Base-by-base conservation (phyloP, 2,888 invertebrate species). In the Cylindroiulus punctatus region DNA sequence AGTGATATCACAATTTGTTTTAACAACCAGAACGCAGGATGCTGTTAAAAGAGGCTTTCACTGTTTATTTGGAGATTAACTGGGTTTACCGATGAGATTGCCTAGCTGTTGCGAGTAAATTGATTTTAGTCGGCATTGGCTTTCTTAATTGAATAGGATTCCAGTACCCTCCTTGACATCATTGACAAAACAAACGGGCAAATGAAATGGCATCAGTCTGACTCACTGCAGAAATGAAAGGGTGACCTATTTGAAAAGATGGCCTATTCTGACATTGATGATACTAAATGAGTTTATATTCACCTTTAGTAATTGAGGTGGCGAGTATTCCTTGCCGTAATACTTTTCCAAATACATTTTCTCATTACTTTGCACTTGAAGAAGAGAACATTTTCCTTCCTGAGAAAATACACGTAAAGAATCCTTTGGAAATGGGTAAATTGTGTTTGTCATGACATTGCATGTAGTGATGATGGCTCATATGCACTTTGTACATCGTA, bases 341-440 rank as follows among this genome's bases (percentile, higher is more conserved):
- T 32, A 81, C 81, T 30, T 81, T 36, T 81, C 81, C 36, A 81
- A 19, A 19, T 81, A 81, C 17, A 81, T 32, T 36, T 36, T 81
- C 19, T 81, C 81, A 81, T 81, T 81, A 81, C 81, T 81, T 81
- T 81, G 81, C 81, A 81, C 81, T 26, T 81, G 81, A 19, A 81
- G 7, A 17, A 81, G 81, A 36, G 30, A 81, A 26, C 81, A 81
- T 30, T 26, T 81, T 30, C 81, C 81, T 32, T 17, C 81, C 81
- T 81, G 26, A 19, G n/a, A 81, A 81, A 0, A 22, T 10, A 17
- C n/a, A n/a, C n/a, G n/a, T n/a, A n/a, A n/a, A n/a, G n/a, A n/a
- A n/a, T n/a, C n/a, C n/a, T n/a, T n/a, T n/a, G n/a, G n/a, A 7
- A 40, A 40, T 40, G 40, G 40, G 40, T 40, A n/a, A n/a, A n/a